These are phyloP conservation scores for Diceros bicornis DNA, from an alignment of 2,797 vertebrate species.

Conservation along the genomic window DNA sequence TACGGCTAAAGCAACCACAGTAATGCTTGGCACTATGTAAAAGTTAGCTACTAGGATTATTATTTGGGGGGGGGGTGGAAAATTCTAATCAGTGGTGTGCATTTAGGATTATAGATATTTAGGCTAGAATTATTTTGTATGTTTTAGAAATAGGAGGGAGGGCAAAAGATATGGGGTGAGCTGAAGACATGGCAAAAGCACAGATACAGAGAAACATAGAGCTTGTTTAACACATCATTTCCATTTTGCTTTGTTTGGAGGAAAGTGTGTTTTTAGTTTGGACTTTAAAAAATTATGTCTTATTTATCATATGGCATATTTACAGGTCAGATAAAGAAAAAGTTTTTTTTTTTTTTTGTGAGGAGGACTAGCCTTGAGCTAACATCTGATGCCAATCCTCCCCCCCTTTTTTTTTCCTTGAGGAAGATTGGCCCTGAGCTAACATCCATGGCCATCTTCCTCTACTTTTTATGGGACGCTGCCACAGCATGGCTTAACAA, in stretches of 20 bases:
- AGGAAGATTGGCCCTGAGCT: too few species aligned
- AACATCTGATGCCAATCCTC: too few species aligned
- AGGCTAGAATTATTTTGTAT: not conserved
- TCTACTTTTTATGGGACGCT: too few species aligned
- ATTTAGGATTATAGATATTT: not conserved
- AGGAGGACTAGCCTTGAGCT: too few species aligned
- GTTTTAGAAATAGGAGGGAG: not conserved
- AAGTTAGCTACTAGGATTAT: not conserved
- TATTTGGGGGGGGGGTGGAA: not conserved
- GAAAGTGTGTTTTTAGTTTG: not conserved
- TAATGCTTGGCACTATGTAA: not conserved
- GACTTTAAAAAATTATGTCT: not conserved
- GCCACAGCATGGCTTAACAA: too few species aligned
- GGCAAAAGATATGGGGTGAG: not conserved
- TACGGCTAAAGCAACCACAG: not conserved
- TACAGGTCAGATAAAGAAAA: not conserved
- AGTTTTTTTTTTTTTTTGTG: too few species aligned
- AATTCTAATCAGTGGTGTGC: not conserved
- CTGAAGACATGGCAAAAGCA: not conserved
- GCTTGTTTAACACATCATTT: not conserved
- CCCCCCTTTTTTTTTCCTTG: too few species aligned
- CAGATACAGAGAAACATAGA: not conserved
- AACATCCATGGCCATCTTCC: too few species aligned
- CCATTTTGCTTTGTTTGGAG: not conserved
- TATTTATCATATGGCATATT: not conserved